phyloP scores from a whole-genome alignment of 1,140 invertebrate species.

The Bombus impatiens region DNA sequence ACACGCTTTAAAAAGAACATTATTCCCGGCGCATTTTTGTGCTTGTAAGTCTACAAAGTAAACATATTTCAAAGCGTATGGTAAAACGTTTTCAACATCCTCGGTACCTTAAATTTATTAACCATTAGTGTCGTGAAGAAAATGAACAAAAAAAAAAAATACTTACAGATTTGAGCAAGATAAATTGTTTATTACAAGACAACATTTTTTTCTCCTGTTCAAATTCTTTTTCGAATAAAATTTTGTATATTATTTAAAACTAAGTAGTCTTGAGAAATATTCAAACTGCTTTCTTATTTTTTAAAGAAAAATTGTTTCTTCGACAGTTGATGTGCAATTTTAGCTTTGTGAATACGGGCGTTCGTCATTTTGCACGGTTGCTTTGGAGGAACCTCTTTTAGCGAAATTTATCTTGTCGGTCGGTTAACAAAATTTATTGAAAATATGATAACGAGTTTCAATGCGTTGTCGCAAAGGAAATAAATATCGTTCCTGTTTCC shows the following conservation, averaged over 20 bases:
- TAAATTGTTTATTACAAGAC: not conserved
- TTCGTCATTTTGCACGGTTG: not conserved
- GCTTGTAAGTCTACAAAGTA: conserved; percentile 13
- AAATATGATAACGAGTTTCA: conserved; percentile 50
- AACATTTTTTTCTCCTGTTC: not conserved
- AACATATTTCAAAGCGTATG: not conserved
- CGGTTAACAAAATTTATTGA: conserved; percentile 42
- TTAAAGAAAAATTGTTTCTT: not conserved
- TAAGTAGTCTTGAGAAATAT: not conserved
- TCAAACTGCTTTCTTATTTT: not conserved
- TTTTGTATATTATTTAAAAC: not conserved
- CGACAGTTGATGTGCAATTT: not conserved
- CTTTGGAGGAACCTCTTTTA: not conserved
- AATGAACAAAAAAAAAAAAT: not conserved
- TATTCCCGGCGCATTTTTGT: conserved; percentile 20
- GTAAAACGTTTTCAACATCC: not conserved
- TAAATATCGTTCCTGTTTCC: conserved; percentile 50
- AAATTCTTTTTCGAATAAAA: not conserved
- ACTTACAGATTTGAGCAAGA: not conserved
- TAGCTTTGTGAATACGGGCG: not conserved
- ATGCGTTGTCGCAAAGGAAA: conserved; percentile 36
- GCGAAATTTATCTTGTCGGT: conserved; percentile 29
- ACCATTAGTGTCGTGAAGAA: not conserved
- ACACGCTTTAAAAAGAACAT: conserved; percentile 23
- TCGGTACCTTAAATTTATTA: conserved; percentile 7